These are phyloP conservation scores for Dolichallabes microphthalmus DNA, from an alignment of 2,113 vertebrate genomes.

Conservation along the genomic window DNA sequence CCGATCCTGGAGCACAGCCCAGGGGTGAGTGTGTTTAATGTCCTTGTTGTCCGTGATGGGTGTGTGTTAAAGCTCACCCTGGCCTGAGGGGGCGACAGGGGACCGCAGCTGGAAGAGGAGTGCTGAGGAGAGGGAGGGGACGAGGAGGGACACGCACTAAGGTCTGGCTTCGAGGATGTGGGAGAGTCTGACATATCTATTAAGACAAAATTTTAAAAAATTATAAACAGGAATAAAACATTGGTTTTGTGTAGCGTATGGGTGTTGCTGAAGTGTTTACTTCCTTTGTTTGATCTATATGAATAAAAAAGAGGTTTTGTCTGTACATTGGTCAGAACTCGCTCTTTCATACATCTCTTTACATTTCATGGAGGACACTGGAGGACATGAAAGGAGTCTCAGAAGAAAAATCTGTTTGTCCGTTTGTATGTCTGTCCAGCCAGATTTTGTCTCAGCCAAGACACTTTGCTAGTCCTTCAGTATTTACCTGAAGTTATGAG, in stretches of 20 bases:
- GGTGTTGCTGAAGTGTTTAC: neutral
- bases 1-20: neutral
- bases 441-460: too few species aligned
- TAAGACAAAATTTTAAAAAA: constrained; percentile 43
- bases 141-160: constrained; percentile 84
- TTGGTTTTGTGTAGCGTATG: neutral
- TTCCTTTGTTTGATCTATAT: too few species aligned
- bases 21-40: neutral
- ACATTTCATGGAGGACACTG: too few species aligned
- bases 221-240: neutral
- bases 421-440: too few species aligned
- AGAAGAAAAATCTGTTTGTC: too few species aligned
- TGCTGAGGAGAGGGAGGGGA: constrained; percentile 75
- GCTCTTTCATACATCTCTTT: too few species aligned
- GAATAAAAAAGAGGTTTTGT: too few species aligned
- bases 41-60: neutral
- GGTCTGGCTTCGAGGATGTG: constrained; percentile 82
- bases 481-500: too few species aligned
- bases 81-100: constrained; percentile 67
- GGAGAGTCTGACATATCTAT: constrained; percentile 73
- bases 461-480: too few species aligned
- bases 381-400: too few species aligned
- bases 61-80: constrained; percentile 71
- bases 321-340: too few species aligned
- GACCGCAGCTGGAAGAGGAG: constrained; percentile 75